A percentile compares a stretch with the other conserved stretches of the same genome.
Conservation (phyloP, 1,140 invertebrate genomes). For the Mya arenaria region DNA sequence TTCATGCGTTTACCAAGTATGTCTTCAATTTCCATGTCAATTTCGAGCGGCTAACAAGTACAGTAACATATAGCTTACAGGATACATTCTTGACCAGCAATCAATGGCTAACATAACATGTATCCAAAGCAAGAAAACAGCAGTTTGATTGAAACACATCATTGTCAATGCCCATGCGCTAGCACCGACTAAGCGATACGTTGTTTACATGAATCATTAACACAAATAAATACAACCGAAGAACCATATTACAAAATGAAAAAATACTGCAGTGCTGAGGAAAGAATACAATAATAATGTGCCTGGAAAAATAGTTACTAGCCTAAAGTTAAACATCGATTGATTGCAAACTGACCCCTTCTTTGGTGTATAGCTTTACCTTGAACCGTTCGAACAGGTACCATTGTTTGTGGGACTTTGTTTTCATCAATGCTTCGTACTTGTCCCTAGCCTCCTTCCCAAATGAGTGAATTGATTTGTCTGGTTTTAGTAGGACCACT, state of each 20-base stretch:
- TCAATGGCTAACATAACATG: no score
- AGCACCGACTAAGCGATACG: no score
- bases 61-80: neutral
- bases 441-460: conserved; percentile 2
- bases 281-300: no score
- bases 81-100: neutral
- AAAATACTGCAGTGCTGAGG: no score
- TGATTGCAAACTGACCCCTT: conserved; percentile 8
- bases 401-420: conserved; percentile 3
- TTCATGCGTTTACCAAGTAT: conserved; percentile 16
- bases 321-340: no score
- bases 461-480: neutral
- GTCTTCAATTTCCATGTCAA: conserved; percentile 40
- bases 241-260: no score
- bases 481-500: conserved; percentile 14
- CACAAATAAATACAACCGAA: no score
- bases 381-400: conserved; percentile 45
- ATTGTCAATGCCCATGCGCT: no score
- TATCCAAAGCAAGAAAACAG: no score
- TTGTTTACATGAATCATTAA: no score
- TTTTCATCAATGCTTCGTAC: neutral
- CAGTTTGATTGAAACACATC: no score
- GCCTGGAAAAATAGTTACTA: no score
- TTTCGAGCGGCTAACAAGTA: conserved; percentile 27
- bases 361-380: conserved; percentile 21